Evolutionary conservation across 2,888 invertebrate genomes (phyloP).

Genomic region (Nemotelus pantherinus): DNA sequence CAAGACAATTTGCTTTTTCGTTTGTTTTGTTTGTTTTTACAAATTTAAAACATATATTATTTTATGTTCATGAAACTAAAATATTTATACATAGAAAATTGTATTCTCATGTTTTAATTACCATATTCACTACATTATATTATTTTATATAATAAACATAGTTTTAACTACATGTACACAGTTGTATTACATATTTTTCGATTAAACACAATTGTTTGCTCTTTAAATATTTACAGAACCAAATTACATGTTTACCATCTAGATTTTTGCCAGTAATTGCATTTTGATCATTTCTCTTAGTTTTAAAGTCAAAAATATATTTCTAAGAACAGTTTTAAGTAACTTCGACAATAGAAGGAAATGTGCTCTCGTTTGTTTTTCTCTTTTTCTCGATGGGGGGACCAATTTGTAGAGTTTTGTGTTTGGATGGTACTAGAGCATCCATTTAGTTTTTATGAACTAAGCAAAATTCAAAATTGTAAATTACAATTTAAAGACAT

Average conservation of each 20-base stretch:
- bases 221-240: slow-evolving; percentile 24
- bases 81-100: slow-evolving; percentile 22
- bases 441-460: too few relatives aligned
- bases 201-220: background rate
- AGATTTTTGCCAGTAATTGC: slow-evolving; percentile 2
- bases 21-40: slow-evolving; percentile 17
- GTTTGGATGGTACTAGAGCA: too few relatives aligned
- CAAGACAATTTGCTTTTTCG: too few relatives aligned
- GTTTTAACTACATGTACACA: slow-evolving; percentile 12
- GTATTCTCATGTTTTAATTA: background rate
- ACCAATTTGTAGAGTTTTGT: too few relatives aligned
- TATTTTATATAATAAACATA: slow-evolving; percentile 3
- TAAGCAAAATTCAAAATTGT: too few relatives aligned
- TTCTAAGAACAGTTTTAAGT: slow-evolving; percentile 3
- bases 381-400: too few relatives aligned
- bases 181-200: background rate
- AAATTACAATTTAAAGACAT: too few relatives aligned
- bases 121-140: slow-evolving; percentile 19
- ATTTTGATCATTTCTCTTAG: background rate
- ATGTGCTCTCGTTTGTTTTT: background rate
- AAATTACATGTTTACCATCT: background rate
- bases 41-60: slow-evolving; percentile 33
- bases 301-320: background rate
- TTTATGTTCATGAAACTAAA: slow-evolving; percentile 5
- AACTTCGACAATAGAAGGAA: background rate